These are phyloP conservation scores for Archips crataeganus DNA, from an alignment of 2,888 invertebrate genomes.

Conservation along the genomic window DNA sequence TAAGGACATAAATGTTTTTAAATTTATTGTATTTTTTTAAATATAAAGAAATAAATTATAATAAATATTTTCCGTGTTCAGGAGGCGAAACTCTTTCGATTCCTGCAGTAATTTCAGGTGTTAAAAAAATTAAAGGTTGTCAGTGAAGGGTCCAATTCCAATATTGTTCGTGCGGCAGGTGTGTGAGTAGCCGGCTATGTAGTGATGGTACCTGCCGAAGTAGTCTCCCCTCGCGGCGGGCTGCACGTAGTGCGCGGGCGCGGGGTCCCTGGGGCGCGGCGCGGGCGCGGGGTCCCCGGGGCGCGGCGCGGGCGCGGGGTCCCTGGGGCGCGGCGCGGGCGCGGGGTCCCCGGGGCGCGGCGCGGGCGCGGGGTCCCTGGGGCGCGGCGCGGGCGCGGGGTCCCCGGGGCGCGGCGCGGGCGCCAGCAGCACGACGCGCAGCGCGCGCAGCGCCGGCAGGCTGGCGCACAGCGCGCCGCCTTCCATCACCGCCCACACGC, in stretches of 20 bases:
- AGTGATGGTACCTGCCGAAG: constrained; percentile 53
- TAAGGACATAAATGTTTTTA: no score
- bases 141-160: no score
- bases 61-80: no score
- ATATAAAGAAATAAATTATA: no score
- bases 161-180: no score
- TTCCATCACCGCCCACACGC: constrained; percentile 61
- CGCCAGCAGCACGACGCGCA: constrained; percentile 48
- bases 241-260: constrained; percentile 55
- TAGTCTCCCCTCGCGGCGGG: constrained; percentile 55
- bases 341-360: constrained; percentile 11
- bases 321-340: no score
- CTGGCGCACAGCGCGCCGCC: constrained; percentile 60
- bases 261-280: constrained; percentile 11
- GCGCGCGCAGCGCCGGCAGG: constrained; percentile 57
- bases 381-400: constrained; percentile 12
- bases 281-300: constrained; percentile 23
- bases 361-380: constrained; percentile 33
- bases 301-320: constrained; percentile 39
- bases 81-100: no score
- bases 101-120: no score
- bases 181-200: no score
- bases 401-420: constrained; percentile 28
- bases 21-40: no score
- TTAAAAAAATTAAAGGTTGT: no score